Evolutionary conservation across 1,140 invertebrate genomes (phyloP).

Genomic region (Trachelipus rathkii): DNA sequence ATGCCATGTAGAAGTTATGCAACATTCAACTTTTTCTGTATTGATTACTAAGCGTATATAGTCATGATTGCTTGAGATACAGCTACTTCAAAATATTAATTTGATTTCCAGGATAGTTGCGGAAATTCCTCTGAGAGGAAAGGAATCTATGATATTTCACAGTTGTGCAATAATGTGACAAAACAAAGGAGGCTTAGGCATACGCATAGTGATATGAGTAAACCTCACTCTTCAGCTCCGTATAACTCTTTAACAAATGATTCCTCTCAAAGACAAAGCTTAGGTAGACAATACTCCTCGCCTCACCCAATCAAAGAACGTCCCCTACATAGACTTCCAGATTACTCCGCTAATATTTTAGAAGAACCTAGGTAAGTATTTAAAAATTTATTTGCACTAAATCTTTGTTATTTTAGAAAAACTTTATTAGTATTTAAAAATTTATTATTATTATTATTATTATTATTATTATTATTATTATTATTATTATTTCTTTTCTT

Average conservation of each 20-base stretch:
- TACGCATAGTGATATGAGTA: neutral
- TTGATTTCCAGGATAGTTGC: too few relatives aligned
- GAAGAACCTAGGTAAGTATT: neutral
- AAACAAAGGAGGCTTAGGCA: neutral
- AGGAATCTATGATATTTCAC: too few relatives aligned
- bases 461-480: too few relatives aligned
- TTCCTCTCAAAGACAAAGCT: neutral
- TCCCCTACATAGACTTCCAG: neutral
- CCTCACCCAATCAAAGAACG: neutral
- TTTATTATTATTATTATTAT: neutral
- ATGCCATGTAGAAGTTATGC: too few relatives aligned
- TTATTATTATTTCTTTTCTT: too few relatives aligned
- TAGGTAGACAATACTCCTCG: neutral
- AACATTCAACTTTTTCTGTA: too few relatives aligned
- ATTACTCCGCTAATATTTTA: neutral
- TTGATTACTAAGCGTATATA: too few relatives aligned
- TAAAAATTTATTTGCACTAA: neutral
- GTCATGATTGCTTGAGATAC: too few relatives aligned
- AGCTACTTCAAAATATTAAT: too few relatives aligned
- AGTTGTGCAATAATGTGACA: too few relatives aligned
- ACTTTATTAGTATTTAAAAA: neutral
- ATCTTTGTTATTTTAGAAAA: neutral
- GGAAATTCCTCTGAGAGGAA: too few relatives aligned
- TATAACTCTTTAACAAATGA: neutral
- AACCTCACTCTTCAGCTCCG: neutral